Evolutionary conservation across 92 coral and sea anemone species (phyloP), one percentile per base, ranked within the genome.

Genomic region (Ricordea florida): DNA sequence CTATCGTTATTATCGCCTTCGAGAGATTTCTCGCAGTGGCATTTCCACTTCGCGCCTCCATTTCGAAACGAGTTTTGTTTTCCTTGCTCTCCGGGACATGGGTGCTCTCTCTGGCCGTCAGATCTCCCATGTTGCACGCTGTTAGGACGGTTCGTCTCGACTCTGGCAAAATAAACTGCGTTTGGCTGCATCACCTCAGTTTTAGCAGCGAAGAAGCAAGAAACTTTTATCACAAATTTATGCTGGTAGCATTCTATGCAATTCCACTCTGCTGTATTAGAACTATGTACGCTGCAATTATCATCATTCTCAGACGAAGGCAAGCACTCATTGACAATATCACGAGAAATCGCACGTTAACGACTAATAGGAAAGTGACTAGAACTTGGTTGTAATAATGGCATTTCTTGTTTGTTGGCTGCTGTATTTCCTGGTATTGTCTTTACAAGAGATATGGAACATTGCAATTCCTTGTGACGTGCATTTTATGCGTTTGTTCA

Each of bases 21-120:
- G 74, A 66, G 30, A 46, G 74, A n/a, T 66, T 66, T 46, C 33
- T 67, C 6, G 74, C 74, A 0, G 62, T 68, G 9, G 62, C 75
- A 18, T 49, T 68, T 6, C 75, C 75, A 14, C 16, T 68, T 5
- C 62, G 75, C n/a, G 49, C n/a, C n/a, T 5, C 52, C 6, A 24
- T 68, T 13, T 68, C 75, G 3, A 50, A 8, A 20, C 49, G 11
- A 38, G 10, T 68, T 37, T 34, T 49, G 43, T 6, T 49, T 0
- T 34, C 7, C 23, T 48, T 68, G 35, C 24, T 68, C 15, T 49
- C 25, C 17, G 37, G 62, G 1, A 49, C 75, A 23, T 49, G 62
- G 75, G 35, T 68, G 28, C 9, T 49, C 34, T 51, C 75, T 5
- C 24, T 68, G 26, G 75, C 48, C 0, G 75, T 50, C 25, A 35